Conservation (phyloP, 2,797 vertebrate species). For the Scyliorhinus canicula region DNA sequence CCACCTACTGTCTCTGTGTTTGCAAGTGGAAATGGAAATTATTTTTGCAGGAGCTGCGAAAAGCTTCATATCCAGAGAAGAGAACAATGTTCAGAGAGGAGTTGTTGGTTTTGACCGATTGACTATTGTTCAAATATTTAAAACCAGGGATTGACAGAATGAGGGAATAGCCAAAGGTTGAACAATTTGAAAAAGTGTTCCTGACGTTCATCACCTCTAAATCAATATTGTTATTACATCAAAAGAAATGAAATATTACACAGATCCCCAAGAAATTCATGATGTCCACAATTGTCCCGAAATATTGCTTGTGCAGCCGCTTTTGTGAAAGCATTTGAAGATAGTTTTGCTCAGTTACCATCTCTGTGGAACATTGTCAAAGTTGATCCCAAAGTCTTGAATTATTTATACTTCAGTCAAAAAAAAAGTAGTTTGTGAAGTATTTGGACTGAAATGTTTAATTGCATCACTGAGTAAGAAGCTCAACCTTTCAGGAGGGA, state of each 20-base stretch:
- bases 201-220: neutral
- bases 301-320: neutral
- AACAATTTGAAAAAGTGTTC: neutral
- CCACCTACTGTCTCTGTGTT: neutral
- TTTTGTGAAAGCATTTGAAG: neutral
- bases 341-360: neutral
- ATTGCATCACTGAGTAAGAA: neutral
- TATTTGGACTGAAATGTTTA: neutral
- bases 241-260: neutral
- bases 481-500: neutral
- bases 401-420: neutral
- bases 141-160: neutral
- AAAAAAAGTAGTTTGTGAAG: neutral
- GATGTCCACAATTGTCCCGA: no score
- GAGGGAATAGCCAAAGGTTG: neutral
- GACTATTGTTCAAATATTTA: neutral
- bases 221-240: conserved; percentile 10
- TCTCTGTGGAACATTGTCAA: neutral
- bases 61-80: neutral
- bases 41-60: neutral
- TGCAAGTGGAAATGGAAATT: neutral
- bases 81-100: neutral
- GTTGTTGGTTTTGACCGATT: neutral
- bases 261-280: neutral
- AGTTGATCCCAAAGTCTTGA: neutral